phyloP scores from a whole-genome alignment of 2,113 vertebrate genomes.

The Origma solitaria region DNA sequence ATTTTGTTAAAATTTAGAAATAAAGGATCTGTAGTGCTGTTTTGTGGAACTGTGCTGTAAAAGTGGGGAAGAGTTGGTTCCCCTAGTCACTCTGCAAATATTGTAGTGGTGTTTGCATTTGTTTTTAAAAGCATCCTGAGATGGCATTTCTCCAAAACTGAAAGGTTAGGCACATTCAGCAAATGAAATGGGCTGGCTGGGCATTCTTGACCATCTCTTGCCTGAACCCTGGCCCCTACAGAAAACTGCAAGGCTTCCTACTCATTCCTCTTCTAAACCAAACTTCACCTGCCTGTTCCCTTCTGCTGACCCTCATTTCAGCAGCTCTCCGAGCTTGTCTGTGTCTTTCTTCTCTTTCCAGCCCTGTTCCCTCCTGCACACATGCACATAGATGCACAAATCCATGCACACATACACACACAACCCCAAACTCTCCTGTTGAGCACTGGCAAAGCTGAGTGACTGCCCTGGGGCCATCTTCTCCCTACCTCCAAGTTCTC shows the following conservation, averaged over 20 bases:
- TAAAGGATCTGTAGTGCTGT: not conserved
- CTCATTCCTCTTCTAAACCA: not conserved
- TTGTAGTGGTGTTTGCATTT: not conserved
- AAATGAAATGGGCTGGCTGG: not conserved
- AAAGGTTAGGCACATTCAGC: not conserved
- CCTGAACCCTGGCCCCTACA: not conserved
- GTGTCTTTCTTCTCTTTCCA: not conserved
- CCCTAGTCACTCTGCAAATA: not conserved
- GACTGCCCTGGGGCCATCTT: not conserved
- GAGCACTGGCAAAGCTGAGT: not conserved
- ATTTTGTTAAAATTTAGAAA: not conserved
- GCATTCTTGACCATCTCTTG: not conserved
- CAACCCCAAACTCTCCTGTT: not conserved
- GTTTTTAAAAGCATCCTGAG: not conserved
- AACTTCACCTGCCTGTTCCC: not conserved
- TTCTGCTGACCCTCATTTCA: not conserved
- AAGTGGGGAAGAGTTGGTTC: not conserved
- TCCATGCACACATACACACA: not conserved
- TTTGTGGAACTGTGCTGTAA: not conserved
- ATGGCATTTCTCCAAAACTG: not conserved
- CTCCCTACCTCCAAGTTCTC: accelerated
- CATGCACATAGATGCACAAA: not conserved
- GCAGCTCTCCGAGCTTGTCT: not conserved
- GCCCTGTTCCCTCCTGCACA: not conserved
- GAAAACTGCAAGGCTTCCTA: not conserved